A percentile compares a stretch with the other conserved stretches of the same genome.
phyloP scores from a whole-genome alignment of 2,113 vertebrate species.

The Calcarius ornatus region DNA sequence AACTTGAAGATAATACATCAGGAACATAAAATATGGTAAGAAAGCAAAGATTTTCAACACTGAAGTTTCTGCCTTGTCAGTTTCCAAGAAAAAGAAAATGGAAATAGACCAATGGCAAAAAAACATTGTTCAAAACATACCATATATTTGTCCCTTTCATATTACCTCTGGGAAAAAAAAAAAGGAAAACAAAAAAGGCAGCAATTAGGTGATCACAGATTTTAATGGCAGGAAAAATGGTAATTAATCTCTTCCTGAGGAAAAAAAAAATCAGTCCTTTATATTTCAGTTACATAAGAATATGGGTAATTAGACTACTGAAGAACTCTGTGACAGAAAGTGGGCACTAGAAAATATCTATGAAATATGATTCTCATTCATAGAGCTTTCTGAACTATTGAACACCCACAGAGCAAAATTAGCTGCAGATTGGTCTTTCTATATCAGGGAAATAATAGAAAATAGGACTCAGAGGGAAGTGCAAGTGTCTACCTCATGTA shows the following conservation, averaged over 20 bases:
- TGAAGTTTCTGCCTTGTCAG: neutral
- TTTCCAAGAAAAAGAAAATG: neutral
- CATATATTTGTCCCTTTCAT: neutral
- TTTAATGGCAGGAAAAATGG: neutral
- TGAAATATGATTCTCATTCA: slow-evolving; percentile 50
- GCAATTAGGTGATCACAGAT: neutral
- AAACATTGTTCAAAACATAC: neutral
- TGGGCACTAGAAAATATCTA: slow-evolving; percentile 44
- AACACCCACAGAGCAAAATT: slow-evolving; percentile 51
- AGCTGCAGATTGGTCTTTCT: slow-evolving; percentile 28
- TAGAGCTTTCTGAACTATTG: slow-evolving; percentile 18
- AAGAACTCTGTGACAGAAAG: slow-evolving; percentile 28
- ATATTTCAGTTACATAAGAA: slow-evolving; percentile 35
- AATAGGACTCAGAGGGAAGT: slow-evolving; percentile 4
- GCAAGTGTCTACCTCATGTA: neutral
- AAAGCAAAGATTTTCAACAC: neutral
- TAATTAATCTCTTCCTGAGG: neutral
- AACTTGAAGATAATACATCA: neutral
- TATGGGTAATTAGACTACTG: slow-evolving; percentile 16
- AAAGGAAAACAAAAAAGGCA: neutral
- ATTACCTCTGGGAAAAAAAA: neutral
- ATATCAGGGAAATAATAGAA: slow-evolving; percentile 31
- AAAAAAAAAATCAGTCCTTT: neutral
- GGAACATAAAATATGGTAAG: neutral
- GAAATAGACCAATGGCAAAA: neutral